A percentile compares a stretch with the other conserved stretches of the same genome.
phyloP scores from a whole-genome alignment of 2,113 vertebrate species.

The Nothocercus julius region DNA sequence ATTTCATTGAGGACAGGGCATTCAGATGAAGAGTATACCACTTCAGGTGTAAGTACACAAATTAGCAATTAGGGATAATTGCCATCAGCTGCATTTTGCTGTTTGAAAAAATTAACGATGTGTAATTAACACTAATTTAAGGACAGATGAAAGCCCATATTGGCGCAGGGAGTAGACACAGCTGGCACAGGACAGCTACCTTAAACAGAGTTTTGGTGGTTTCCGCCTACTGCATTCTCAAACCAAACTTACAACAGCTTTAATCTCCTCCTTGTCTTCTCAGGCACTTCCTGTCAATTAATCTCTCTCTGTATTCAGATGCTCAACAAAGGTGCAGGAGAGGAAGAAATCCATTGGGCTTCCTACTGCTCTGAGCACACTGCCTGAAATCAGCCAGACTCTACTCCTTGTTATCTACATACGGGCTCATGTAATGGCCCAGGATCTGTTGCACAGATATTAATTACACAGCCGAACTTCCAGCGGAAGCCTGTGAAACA shows the following conservation, averaged over 20 bases:
- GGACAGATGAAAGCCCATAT: constrained; percentile 43
- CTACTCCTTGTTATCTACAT: neutral
- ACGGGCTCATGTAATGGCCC: fast-evolving
- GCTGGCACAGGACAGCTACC: constrained; percentile 60
- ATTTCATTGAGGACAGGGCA: constrained; percentile 6
- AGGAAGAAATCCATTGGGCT: neutral
- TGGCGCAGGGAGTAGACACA: neutral
- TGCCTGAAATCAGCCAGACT: neutral
- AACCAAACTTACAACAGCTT: constrained; percentile 45
- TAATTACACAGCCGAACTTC: neutral
- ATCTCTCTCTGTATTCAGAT: neutral
- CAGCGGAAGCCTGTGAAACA: neutral
- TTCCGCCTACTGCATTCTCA: neutral
- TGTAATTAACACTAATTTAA: constrained; percentile 61
- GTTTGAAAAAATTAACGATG: constrained; percentile 22
- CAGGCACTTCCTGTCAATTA: constrained; percentile 33
- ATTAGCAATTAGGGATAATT: constrained; percentile 62
- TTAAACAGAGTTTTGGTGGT: neutral
- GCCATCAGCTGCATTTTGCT: constrained; percentile 60
- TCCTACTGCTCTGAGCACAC: neutral
- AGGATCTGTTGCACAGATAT: fast-evolving
- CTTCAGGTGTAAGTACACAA: constrained; percentile 9
- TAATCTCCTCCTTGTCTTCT: constrained; percentile 37
- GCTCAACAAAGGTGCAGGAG: neutral
- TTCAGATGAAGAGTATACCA: constrained; percentile 39